Evolutionary conservation across 2,113 vertebrate species (phyloP), one percentile per base, ranked within the genome.

Genomic region (Takifugu flavidus): DNA sequence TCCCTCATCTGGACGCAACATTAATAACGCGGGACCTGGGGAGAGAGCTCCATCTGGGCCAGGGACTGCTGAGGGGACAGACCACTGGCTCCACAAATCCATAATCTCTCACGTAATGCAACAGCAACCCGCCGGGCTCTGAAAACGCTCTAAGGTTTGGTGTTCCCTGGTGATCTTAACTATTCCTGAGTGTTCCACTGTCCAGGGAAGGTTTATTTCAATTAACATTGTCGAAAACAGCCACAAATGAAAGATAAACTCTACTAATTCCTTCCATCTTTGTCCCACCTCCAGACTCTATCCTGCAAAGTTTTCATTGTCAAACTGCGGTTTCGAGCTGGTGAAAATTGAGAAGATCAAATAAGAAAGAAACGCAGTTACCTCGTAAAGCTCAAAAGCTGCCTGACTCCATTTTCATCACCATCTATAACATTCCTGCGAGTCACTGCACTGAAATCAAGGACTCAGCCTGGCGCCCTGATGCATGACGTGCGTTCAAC

Each of bases 1-100:
- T 95, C 94, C 93, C 90, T 96, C 92, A 94, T 90, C 87, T 71
- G 87, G 91, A 93, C 86, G 94, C 88, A 74, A 78, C 92, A 94
- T 96, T 96, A 95, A 94, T 93, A 95, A 93, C 67, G 47, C 15
- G 80, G 89, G 86, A 6, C 87, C 89, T 79, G 90, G 87, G 91
- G 90, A 93, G 86, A 77, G 85, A 86, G 84, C 80, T 90, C 92
- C 91, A 93, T 94, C 88, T 92, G 91, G 89, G 88, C 86, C 77
- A n/a, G 80, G 72, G 86, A 62, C 74, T 78, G 86, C 85, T 86
- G 86, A 75, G 88, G 78, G 84, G 86, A 90, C 88, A 82, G 89
- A 80, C 72, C 89, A 75, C 83, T 92, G 91, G 92, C 85, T 89
- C 79, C 72, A 86, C 86, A 87, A 83, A 86, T 92, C 92, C 91